These are phyloP conservation scores for Radopholus similis DNA, from an alignment of 1,140 invertebrate genomes.

Conservation along the genomic window DNA sequence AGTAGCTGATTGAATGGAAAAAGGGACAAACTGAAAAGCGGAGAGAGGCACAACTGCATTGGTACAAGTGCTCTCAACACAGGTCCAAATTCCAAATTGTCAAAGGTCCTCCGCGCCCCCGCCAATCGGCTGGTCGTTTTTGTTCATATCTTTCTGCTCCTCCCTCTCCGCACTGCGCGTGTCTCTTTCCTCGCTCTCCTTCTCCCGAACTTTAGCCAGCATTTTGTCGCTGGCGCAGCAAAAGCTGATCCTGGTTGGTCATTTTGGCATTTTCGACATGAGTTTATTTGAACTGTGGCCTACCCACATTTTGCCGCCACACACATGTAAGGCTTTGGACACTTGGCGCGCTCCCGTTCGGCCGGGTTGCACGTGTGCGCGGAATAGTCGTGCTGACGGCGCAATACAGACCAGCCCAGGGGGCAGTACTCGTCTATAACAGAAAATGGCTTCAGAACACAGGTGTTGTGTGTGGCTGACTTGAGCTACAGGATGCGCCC, in stretches of 20 bases:
- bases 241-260: constrained; percentile 36
- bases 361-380: constrained; percentile 30
- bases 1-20: no score
- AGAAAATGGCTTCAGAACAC: not conserved
- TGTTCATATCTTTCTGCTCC: constrained; percentile 1
- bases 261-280: no score
- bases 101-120: not conserved
- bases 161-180: not conserved
- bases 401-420: constrained; percentile 29
- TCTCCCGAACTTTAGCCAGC: constrained; percentile 16
- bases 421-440: constrained; percentile 39
- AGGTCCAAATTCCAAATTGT: no score
- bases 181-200: constrained; percentile 21
- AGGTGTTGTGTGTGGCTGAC: not conserved
- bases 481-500: constrained; percentile 8
- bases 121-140: not conserved
- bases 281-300: no score
- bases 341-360: constrained; percentile 12
- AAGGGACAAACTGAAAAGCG: no score
- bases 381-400: constrained; percentile 21
- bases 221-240: constrained; percentile 36
- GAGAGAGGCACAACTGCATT: no score
- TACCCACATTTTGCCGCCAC: constrained; percentile 39
- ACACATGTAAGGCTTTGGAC: constrained; percentile 32
- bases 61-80: no score